These are phyloP conservation scores for Panurus biarmicus DNA, from an alignment of 2,113 vertebrate genomes.

Conservation along the genomic window DNA sequence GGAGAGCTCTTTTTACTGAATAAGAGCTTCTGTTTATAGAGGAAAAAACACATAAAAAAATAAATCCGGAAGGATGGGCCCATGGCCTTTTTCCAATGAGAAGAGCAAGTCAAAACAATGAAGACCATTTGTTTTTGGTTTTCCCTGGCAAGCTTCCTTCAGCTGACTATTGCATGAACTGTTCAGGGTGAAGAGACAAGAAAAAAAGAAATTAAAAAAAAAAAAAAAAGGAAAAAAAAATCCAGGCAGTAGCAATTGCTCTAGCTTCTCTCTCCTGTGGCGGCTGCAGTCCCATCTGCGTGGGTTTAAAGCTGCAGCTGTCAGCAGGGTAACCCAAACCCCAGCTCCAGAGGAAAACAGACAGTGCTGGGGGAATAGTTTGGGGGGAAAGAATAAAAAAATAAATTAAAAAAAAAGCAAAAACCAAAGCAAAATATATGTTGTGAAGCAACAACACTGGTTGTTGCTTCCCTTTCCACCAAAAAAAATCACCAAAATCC, in stretches of 20 bases:
- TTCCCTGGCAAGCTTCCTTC: slow-evolving; percentile 18
- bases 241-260: slow-evolving; percentile 10
- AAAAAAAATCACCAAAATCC: no score
- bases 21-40: slow-evolving; percentile 52
- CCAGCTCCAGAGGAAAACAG: background rate
- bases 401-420: no score
- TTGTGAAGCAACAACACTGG: background rate
- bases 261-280: background rate
- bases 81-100: slow-evolving; percentile 5
- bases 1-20: slow-evolving; percentile 18
- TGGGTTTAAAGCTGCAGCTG: background rate
- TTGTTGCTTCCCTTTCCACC: no score
- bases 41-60: slow-evolving; percentile 20
- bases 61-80: slow-evolving; percentile 10
- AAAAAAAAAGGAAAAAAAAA: background rate
- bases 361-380: background rate
- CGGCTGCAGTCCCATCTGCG: background rate
- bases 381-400: fast-evolving
- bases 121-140: slow-evolving; percentile 37
- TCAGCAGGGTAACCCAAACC: background rate
- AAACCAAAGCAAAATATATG: background rate
- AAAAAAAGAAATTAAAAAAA: background rate
- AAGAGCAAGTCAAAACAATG: slow-evolving; percentile 50
- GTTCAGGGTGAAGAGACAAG: background rate
- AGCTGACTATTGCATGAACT: background rate